Conservation (phyloP, 2,888 invertebrate genomes). For the Xestia sexstrigata region DNA sequence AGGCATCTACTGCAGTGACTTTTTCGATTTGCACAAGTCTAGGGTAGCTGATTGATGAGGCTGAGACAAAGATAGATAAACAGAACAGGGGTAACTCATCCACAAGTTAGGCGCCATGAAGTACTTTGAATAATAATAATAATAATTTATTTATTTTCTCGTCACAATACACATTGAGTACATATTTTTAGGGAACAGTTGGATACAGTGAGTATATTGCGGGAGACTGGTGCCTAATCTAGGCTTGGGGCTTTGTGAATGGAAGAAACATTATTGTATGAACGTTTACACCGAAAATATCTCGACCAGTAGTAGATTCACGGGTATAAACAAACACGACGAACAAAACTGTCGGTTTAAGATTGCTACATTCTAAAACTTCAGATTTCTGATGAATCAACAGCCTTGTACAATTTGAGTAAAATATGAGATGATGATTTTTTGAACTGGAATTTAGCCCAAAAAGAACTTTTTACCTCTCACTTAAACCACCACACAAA, state of each 20-base stretch:
- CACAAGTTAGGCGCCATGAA: not conserved
- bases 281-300: not conserved
- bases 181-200: too few species aligned
- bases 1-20: not conserved
- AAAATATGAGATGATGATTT: not conserved
- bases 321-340: not conserved
- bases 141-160: too few species aligned
- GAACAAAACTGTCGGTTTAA: not conserved
- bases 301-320: not conserved
- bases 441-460: not conserved
- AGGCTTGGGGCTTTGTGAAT: too few species aligned
- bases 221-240: too few species aligned
- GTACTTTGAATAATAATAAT: not conserved
- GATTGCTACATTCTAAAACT: not conserved
- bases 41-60: not conserved
- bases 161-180: too few species aligned
- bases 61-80: not conserved
- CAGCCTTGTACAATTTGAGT: not conserved
- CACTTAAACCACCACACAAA: conserved; percentile 44
- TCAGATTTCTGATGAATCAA: not conserved
- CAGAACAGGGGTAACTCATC: not conserved
- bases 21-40: not conserved
- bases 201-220: too few species aligned
- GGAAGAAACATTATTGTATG: too few species aligned
- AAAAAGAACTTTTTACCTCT: not conserved